Evolutionary conservation across 2,888 invertebrate species (phyloP), one percentile per base, ranked within the genome.

Genomic region (Balanococcus diminutus): DNA sequence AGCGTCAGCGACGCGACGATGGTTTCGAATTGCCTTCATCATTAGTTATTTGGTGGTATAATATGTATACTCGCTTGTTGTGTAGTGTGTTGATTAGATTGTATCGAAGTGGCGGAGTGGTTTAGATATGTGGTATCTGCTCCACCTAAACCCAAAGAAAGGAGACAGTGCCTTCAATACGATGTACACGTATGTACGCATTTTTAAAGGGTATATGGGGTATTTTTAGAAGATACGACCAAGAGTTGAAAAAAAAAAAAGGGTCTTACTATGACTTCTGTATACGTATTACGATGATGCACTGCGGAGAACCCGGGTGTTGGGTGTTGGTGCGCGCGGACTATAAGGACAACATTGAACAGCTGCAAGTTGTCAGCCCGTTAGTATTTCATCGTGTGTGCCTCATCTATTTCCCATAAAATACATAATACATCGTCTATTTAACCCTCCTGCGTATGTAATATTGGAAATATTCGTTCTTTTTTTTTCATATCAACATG

Each of bases 351-450:
- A 51, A 51, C 51, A 81, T 81, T 42, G 81, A 82, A 82, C 82
- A 82, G 82, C 82, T 82, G 82, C 82, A 51, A n/a, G 82, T 82
- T 82, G 82, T 82, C 51, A 82, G 82, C 82, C 82, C 82, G 82
- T 82, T 46, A 82, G 82, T 51, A 82, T 46, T 82, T 82, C 82
- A 82, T 82, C 51, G 82, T 82, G 31, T 51, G 82, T 51, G 82
- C 82, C 31, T 82, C 82, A 82, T 82, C 82, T 82, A 46, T 56
- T 82, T 51, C 82, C 82, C 56, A 82, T 82, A 82, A 82, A 82
- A 82, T 82, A 82, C 51, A 51, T 82, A 82, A 82, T 42, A 82
- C 46, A 31, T 82, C 56, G 51, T 42, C 4, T 51, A 82, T 82
- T 81, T 51, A 82, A 46, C 82, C 82, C 51, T 82, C 31, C 25